Percentiles rank a stretch among this genome's conserved stretches.
phyloP scores from a whole-genome alignment of 1,140 invertebrate genomes.

The Leptopilina clavipes region DNA sequence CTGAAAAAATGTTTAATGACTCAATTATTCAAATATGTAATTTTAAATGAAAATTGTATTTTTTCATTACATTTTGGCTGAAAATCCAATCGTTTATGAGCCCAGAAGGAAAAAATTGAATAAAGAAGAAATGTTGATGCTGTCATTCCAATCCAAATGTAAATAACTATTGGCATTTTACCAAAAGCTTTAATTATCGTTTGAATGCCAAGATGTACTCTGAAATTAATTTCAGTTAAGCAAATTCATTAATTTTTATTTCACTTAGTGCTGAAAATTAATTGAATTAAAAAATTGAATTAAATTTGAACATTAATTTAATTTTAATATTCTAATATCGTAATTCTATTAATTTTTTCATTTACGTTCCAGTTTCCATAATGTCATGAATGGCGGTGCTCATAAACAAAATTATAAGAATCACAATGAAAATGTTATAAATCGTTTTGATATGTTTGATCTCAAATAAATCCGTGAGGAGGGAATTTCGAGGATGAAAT shows the following conservation, averaged over 20 bases:
- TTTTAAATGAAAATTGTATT: background rate
- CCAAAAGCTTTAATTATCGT: constrained; percentile 76
- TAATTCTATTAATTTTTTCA: constrained; percentile 43
- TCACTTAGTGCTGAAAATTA: background rate
- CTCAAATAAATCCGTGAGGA: constrained; percentile 86
- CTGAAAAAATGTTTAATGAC: constrained; percentile 36
- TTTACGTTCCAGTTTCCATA: constrained; percentile 84
- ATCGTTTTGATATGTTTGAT: constrained; percentile 87
- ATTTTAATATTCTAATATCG: too few species aligned
- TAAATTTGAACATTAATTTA: constrained; percentile 18
- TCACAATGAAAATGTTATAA: constrained; percentile 89
- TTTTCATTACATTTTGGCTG: constrained; percentile 45
- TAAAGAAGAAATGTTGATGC: constrained; percentile 75
- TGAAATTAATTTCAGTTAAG: constrained; percentile 25
- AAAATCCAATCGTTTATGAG: constrained; percentile 59
- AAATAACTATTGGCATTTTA: constrained; percentile 75
- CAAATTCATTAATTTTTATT: too few species aligned
- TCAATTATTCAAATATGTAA: background rate
- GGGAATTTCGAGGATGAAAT: constrained; percentile 82
- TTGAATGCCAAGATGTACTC: constrained; percentile 73
- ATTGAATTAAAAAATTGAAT: too few species aligned
- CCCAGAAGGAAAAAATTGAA: constrained; percentile 77
- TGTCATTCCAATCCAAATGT: constrained; percentile 77
- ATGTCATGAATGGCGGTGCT: constrained; percentile 84
- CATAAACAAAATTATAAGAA: constrained; percentile 84